phyloP scores from a whole-genome alignment of 2,888 invertebrate species.

The Thelaira solivaga region DNA sequence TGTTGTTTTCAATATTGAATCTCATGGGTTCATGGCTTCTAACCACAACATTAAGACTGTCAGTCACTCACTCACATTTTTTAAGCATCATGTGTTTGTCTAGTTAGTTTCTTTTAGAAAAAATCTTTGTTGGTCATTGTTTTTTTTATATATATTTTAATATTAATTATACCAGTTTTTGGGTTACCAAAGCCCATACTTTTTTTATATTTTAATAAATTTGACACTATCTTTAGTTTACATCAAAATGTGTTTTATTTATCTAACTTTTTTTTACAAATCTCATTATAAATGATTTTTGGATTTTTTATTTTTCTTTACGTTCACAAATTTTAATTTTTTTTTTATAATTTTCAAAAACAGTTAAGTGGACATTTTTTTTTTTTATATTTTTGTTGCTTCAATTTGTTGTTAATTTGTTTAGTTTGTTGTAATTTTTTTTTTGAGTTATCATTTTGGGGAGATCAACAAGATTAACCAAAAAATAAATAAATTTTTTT shows the following conservation, averaged over 20 bases:
- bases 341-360: constrained; percentile 15
- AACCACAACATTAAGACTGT: constrained; percentile 1
- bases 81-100: background rate
- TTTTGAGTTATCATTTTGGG: constrained; percentile 42
- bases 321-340: background rate
- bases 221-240: constrained; percentile 56
- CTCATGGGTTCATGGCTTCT: background rate
- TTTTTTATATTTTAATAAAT: constrained; percentile 55
- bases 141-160: no score
- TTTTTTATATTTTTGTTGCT: constrained; percentile 20
- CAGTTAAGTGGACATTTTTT: constrained; percentile 50
- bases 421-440: background rate
- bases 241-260: constrained; percentile 46
- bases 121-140: constrained; percentile 53
- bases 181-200: background rate
- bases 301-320: background rate
- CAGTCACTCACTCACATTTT: constrained; percentile 22
- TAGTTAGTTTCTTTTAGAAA: background rate
- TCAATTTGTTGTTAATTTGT: constrained; percentile 48
- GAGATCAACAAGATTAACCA: constrained; percentile 32
- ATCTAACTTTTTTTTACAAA: background rate
- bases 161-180: background rate
- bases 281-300: constrained; percentile 19
- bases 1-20: constrained; percentile 56
- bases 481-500: background rate